Percentiles rank a stretch among this genome's conserved stretches.
Conservation (phyloP, 2,888 invertebrate species). For the Steinernema carpocapsae region DNA sequence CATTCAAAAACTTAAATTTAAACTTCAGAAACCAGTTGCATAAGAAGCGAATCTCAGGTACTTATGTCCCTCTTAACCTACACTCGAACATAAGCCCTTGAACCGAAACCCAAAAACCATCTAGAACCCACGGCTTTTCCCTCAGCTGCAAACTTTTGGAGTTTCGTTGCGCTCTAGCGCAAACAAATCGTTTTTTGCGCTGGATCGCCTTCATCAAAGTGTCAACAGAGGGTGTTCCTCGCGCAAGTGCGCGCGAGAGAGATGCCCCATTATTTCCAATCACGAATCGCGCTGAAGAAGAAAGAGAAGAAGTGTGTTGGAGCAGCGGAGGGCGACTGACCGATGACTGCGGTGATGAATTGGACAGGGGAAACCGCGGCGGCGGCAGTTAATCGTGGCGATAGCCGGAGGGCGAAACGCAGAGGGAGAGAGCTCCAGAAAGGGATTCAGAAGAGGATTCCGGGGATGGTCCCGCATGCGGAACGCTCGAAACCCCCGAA, state of each 20-base stretch:
- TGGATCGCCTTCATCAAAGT: constrained; percentile 26
- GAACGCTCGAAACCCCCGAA: background rate
- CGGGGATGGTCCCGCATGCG: constrained; percentile 12
- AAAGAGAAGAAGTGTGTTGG: background rate
- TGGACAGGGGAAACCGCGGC: background rate
- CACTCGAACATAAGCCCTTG: no score
- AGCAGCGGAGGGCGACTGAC: constrained; percentile 13
- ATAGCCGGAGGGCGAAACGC: constrained; percentile 6
- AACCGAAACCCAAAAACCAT: background rate
- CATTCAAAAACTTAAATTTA: no score
- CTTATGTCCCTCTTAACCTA: no score
- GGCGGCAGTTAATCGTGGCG: background rate
- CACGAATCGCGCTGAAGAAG: constrained; percentile 1
- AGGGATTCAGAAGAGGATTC: background rate
- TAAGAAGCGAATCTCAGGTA: no score
- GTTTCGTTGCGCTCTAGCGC: constrained; percentile 1
- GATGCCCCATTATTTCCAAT: background rate
- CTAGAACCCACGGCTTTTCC: background rate
- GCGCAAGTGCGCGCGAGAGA: constrained; percentile 2
- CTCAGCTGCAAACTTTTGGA: background rate
- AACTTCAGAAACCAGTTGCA: no score
- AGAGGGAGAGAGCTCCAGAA: constrained; percentile 16
- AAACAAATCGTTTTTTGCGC: constrained; percentile 32
- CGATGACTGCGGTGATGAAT: constrained; percentile 27
- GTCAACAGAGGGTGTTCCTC: constrained; percentile 19